Evolutionary conservation across 2,113 vertebrate genomes (phyloP).

Genomic region (Natator depressus): DNA sequence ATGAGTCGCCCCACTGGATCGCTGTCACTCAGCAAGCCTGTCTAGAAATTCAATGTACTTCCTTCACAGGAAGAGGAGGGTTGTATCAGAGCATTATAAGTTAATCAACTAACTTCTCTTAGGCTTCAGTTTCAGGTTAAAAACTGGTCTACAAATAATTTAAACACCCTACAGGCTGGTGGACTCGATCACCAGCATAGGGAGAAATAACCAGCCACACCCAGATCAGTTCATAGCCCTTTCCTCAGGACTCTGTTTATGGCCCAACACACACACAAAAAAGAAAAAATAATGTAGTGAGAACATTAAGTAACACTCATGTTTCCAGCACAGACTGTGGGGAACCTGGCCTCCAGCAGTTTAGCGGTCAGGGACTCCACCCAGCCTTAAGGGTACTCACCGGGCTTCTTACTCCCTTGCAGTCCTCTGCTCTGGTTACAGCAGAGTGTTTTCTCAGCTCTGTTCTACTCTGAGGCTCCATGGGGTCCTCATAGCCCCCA

Average conservation of each 20-base stretch:
- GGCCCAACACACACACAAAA: too few relatives aligned
- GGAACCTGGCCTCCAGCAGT: not conserved
- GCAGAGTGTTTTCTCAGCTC: not conserved
- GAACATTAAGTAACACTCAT: not conserved
- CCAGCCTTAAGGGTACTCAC: not conserved
- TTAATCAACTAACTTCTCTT: not conserved
- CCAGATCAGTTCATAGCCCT: not conserved
- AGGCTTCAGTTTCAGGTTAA: rapidly evolving
- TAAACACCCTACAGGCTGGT: not conserved
- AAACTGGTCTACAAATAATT: not conserved
- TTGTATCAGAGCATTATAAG: not conserved
- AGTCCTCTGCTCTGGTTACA: not conserved
- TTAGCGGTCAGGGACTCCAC: not conserved
- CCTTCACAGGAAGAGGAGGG: not conserved
- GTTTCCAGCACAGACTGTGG: not conserved
- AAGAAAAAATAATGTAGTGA: not conserved
- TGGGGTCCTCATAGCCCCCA: not conserved
- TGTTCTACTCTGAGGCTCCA: not conserved
- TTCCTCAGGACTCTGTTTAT: not conserved
- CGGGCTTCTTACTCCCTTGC: not conserved
- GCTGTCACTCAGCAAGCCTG: constrained; percentile 7
- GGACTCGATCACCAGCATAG: not conserved
- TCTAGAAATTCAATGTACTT: not conserved
- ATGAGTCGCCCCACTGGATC: not conserved
- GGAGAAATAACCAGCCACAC: not conserved